phyloP scores from a whole-genome alignment of 37 sponge, comb jelly and placozoan species.

The Ephydatia muelleri region DNA sequence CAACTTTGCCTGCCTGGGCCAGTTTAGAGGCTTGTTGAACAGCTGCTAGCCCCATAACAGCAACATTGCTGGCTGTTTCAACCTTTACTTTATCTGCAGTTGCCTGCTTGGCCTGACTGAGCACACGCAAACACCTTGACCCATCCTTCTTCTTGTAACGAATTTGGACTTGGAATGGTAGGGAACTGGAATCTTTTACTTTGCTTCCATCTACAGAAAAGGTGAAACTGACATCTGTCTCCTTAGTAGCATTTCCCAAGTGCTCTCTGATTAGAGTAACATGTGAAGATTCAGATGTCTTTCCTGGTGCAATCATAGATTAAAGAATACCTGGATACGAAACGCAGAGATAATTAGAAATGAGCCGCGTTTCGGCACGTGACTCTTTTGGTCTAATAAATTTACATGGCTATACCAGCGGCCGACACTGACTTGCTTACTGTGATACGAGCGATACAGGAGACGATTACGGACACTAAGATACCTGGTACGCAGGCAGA shows the following conservation, averaged over 20 bases:
- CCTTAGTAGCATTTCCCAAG: slow-evolving; percentile 83
- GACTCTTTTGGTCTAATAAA: too few relatives aligned
- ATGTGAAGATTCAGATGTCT: slow-evolving; percentile 30
- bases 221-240: slow-evolving; percentile 70
- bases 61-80: slow-evolving; percentile 80
- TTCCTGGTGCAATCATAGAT: slow-evolving; percentile 3
- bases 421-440: too few relatives aligned
- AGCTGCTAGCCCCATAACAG: slow-evolving; percentile 83
- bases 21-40: slow-evolving; percentile 76
- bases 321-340: too few relatives aligned
- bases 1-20: slow-evolving; percentile 59
- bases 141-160: slow-evolving; percentile 82
- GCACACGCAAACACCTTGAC: slow-evolving; percentile 80
- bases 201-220: slow-evolving; percentile 59
- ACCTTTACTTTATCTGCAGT: slow-evolving; percentile 47
- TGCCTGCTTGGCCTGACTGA: slow-evolving; percentile 63
- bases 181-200: slow-evolving; percentile 31
- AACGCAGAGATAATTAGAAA: too few relatives aligned
- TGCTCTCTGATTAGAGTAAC: slow-evolving; percentile 48
- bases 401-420: too few relatives aligned
- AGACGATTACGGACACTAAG: too few relatives aligned
- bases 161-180: slow-evolving; percentile 91
- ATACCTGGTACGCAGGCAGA: too few relatives aligned
- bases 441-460: too few relatives aligned
- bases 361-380: too few relatives aligned